Base-by-base conservation (phyloP, 2,113 vertebrate species). In the Dicaeum eximium region DNA sequence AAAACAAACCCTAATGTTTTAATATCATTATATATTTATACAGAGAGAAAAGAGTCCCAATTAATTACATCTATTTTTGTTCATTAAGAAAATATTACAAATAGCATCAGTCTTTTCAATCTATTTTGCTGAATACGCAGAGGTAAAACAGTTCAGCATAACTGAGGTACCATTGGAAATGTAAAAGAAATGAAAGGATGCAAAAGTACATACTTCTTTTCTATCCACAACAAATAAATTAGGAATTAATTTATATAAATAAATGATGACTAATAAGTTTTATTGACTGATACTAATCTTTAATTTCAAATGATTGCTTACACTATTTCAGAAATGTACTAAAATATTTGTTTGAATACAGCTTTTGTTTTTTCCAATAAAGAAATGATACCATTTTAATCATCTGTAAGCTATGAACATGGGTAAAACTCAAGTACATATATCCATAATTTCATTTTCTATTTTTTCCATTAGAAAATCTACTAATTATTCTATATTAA, bases 21-120 rank as follows among this genome's bases (percentile, higher is more conserved):
- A 19, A 9, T 56, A 42, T 25, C 1, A 37, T 81, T 48, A 50
- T 51, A 44, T 15, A 28, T 44, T 67, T 90, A 30, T 66, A 57
- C 2, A 58, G 28, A 42, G 6, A 50, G 4, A 73, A 27, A 87
- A 50, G 2, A 74, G 1, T 3, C 6, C 1, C 0, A 27, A 33
- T 40, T 30, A 69, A 42, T 73, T 33, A 13, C 4, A 24, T 51
- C 37, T 64, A 22, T 22, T 27, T 69, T 47, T 53, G 6, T n/a
- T 75, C 33, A 65, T 61, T 60, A 61, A 47, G 18, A 77, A 77
- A 78, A 51, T 33, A 33, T 16, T 56, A 22, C 27, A 69, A 92
- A 38, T 33, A 57, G 2, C 57, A 48, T 1, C 11, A 77, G 38
- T n/a, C 8, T 74, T 92, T 84, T 70, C 10, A 70, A 11, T 78